phyloP scores from a whole-genome alignment of 2,113 vertebrate species.

The Centropus bengalensis region DNA sequence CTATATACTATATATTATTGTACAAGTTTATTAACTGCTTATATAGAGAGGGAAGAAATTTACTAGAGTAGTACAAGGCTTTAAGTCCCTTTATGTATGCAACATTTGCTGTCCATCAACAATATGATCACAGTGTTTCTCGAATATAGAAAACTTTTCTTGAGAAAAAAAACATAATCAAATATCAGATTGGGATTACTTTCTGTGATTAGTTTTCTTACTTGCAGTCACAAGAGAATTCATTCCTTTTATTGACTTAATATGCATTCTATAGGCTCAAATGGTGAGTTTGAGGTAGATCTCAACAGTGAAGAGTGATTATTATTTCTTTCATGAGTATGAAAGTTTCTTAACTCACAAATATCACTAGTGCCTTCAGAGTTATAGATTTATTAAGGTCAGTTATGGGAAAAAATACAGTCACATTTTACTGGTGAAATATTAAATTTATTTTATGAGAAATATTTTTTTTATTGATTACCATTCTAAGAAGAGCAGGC shows the following conservation, averaged over 20 bases:
- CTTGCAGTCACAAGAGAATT: background rate
- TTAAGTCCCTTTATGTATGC: no score
- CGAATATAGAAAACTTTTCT: no score
- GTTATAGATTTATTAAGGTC: constrained; percentile 46
- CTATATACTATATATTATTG: no score
- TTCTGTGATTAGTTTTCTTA: no score
- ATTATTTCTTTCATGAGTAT: constrained; percentile 29
- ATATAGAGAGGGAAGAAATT: no score
- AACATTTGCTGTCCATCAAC: no score
- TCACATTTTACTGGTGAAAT: constrained; percentile 54
- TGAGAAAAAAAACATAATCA: no score
- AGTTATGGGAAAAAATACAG: constrained; percentile 19
- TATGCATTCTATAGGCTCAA: background rate
- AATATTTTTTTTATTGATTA: constrained; percentile 60
- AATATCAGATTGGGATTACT: no score
- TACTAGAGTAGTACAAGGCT: no score
- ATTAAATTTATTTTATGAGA: constrained; percentile 60
- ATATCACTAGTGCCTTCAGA: constrained; percentile 12
- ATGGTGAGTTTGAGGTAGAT: background rate
- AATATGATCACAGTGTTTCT: no score
- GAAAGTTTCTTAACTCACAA: constrained; percentile 47
- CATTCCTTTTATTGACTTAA: constrained; percentile 3
- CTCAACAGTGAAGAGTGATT: constrained; percentile 19
- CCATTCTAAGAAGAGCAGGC: constrained; percentile 1
- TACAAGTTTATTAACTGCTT: no score